Evolutionary conservation across 2,888 invertebrate species (phyloP).

Genomic region (Athalia circularis): DNA sequence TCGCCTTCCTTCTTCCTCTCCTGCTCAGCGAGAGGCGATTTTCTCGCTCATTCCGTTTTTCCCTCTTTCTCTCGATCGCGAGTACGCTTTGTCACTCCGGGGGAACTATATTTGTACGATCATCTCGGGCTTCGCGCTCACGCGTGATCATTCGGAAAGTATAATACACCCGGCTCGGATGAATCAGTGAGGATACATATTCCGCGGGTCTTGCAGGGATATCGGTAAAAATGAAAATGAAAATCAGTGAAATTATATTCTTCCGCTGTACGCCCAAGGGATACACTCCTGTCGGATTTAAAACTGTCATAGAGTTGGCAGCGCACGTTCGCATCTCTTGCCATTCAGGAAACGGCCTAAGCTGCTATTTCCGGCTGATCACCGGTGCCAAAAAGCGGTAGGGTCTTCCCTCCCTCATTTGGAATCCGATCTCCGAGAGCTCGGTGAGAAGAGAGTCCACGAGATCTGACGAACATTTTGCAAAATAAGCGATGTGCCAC

Average conservation of each 20-base stretch:
- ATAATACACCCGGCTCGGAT: no score
- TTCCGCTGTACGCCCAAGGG: background rate
- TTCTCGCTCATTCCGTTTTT: background rate
- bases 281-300: constrained; percentile 21
- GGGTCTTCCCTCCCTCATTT: constrained; percentile 34
- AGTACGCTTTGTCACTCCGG: background rate
- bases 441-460: background rate
- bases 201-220: no score
- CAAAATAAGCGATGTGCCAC: constrained; percentile 28
- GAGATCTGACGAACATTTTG: constrained; percentile 13
- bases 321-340: constrained; percentile 43
- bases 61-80: background rate
- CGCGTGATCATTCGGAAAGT: no score
- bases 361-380: constrained; percentile 46
- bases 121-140: background rate
- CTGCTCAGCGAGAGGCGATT: background rate
- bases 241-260: constrained; percentile 20
- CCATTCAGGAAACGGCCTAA: constrained; percentile 44
- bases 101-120: constrained; percentile 25
- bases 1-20: constrained; percentile 7
- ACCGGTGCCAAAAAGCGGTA: constrained; percentile 44
- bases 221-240: background rate
- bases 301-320: constrained; percentile 43
- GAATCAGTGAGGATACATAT: no score
- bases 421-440: constrained; percentile 41